Evolutionary conservation across 23 tunicate species (phyloP), one percentile per base, ranked within the genome.

Genomic region (Styela plicata): DNA sequence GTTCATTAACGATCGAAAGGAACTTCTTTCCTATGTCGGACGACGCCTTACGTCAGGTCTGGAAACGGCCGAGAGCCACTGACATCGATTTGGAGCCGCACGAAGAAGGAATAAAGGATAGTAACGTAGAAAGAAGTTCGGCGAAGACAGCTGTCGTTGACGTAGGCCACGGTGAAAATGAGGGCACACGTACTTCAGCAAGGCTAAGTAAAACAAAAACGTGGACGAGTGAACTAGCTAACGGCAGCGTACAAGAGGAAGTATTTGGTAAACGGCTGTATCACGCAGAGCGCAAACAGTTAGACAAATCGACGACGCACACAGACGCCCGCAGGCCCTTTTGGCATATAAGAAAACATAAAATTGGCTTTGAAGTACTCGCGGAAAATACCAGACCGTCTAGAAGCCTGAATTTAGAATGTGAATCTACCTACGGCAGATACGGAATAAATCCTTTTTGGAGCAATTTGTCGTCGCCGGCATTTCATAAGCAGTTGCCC

Each of bases 11-110:
- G 31, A 27, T 19, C 19, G 31, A 67, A 67, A 29, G 24, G 31
- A 29, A 21, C 71, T 29, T 67, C 31, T 29, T 67, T 67, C 71
- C 31, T 67, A 67, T 67, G 71, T 67, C 71, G 71, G 24, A 67
- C 71, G 71, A 25, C 30, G 71, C 18, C n/a, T 67, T 67, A 29
- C 71, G 71, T 67, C 71, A 67, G 71, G 31, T 25, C 31, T 67
- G 71, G 71, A 67, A 67, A 18, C 71, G 71, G 71, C 71, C 30
- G 13, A 19, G 71, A 18, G 22, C 17, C 30, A 22, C 31, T 29
- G 71, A 67, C 71, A 67, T 67, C 71, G 71, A 67, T 67, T 67
- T 67, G 18, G 31, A 21, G 31, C 16, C 31, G 22, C 71, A 67
- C 24, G 31, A 67, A 67, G 71, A 67, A 29, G 71, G 31, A 25